Base-by-base conservation (phyloP, 2,113 vertebrate genomes). In the Pseudorasbora parva region DNA sequence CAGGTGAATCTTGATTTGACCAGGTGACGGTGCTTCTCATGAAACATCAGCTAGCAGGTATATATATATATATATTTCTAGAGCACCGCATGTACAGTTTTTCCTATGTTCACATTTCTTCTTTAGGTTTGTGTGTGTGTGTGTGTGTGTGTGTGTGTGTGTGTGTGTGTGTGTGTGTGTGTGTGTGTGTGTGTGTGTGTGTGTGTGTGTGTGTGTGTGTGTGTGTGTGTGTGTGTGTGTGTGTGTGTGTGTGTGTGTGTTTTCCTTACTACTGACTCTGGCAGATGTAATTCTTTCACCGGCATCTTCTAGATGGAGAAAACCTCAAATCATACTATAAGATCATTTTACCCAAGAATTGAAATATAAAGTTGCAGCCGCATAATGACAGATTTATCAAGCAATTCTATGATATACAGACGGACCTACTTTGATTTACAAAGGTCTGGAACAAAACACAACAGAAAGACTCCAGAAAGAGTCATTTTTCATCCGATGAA, bases 171-270 rank as follows among this genome's bases (percentile, higher is more conserved):
- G 1, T 3, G 3, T 30, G 1, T 3, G 1, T 30, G 3, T 30
- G 1, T 3, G 3, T 1, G 3, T 30, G 3, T 3, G 1, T 2
- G 30, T 30, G 30, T 3, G 1, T 30, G 3, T 30, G 1, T 3
- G 3, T 30, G 1, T 2, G 30, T 30, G 1, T 30, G 3, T 30
- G 3, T n/a, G 3, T 30, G 30, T 3, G 1, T 30, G 3, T 30
- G 3, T 1, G 3, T 30, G 3, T 3, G 1, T 2, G 30, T 30
- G 30, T 3, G 1, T 30, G 3, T 30, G 1, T 3, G 3, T 30
- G 1, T 2, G 30, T 56, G 7, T n/a, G 19, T 9, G 19, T 57
- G 62, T 37, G 30, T 66, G 5, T 19, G 0, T 66, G 62, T 17
- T 7, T 66, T 17, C 23, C 12, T 30, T 33, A 25, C 11, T 7